Evolutionary conservation across 2,888 invertebrate species (phyloP).

Genomic region (Crematogaster levior): DNA sequence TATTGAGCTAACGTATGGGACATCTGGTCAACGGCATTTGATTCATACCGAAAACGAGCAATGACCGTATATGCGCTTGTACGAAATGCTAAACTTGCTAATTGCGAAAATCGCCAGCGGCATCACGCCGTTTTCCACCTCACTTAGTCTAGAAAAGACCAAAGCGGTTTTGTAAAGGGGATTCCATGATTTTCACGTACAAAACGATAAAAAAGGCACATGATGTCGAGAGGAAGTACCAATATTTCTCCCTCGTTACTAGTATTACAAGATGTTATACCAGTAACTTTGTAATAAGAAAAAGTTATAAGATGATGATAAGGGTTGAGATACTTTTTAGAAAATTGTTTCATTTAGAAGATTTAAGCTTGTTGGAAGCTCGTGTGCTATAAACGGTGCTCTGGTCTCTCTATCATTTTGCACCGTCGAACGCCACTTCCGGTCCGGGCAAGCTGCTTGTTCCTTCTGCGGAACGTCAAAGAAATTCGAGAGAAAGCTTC

Average conservation of each 20-base stretch:
- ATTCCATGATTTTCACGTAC: not conserved
- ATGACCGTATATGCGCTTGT: not conserved
- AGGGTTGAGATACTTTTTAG: not conserved
- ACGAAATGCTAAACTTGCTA: constrained; percentile 68
- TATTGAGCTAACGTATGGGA: constrained; percentile 7
- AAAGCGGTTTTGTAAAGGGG: not conserved
- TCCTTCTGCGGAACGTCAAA: constrained; percentile 11
- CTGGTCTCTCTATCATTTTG: not conserved
- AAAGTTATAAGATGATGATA: not conserved
- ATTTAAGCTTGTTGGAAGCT: not conserved
- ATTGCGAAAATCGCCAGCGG: constrained; percentile 76
- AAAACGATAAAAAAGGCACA: not conserved
- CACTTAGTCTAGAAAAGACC: not conserved
- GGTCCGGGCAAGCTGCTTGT: constrained; percentile 6
- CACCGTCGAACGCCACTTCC: not conserved
- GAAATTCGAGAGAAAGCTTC: constrained; percentile 53
- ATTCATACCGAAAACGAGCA: not conserved
- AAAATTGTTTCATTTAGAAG: constrained; percentile 1
- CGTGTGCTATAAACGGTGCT: not conserved
- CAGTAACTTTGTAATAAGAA: not conserved
- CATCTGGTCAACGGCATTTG: not conserved
- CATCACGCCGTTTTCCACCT: constrained; percentile 47
- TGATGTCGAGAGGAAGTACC: not conserved
- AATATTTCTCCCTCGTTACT: not conserved
- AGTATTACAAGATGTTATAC: not conserved